These are phyloP conservation scores for Abrostola triplasia DNA, from an alignment of 2,888 invertebrate species.

Conservation along the genomic window DNA sequence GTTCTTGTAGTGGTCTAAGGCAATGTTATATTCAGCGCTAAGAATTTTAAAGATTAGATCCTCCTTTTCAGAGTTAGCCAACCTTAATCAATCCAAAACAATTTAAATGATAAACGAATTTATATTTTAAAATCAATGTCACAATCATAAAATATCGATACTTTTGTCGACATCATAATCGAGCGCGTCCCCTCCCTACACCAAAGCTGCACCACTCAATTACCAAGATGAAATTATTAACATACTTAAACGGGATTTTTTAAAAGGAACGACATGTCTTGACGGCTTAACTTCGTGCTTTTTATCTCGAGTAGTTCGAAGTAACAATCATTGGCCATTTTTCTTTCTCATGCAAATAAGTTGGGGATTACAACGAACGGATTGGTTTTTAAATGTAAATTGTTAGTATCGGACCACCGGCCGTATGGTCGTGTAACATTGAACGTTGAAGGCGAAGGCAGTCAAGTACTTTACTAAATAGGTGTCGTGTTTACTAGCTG, in stretches of 20 bases:
- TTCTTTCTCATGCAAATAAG: constrained; percentile 55
- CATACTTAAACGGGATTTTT: constrained; percentile 65
- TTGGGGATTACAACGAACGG: constrained; percentile 37
- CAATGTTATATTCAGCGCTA: too few species aligned
- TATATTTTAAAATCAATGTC: neutral
- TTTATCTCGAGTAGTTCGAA: constrained; percentile 49
- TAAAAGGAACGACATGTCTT: constrained; percentile 59
- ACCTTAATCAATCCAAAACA: too few species aligned
- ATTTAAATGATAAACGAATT: too few species aligned
- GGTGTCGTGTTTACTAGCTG: constrained; percentile 20
- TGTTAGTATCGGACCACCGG: constrained; percentile 52
- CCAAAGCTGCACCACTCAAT: constrained; percentile 61
- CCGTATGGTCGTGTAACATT: constrained; percentile 58
- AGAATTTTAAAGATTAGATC: too few species aligned
- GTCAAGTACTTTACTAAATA: constrained; percentile 28
- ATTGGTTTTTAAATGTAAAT: constrained; percentile 58
- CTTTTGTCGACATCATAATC: constrained; percentile 31
- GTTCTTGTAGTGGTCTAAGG: too few species aligned
- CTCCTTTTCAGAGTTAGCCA: too few species aligned
- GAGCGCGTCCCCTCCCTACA: constrained; percentile 35
- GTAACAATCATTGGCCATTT: constrained; percentile 50
- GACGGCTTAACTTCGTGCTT: constrained; percentile 57
- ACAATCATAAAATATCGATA: constrained; percentile 50
- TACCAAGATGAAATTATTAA: constrained; percentile 74
- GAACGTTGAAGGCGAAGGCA: constrained; percentile 46